Base-by-base conservation (phyloP, 2,113 vertebrate genomes). In the Geothlypis trichas region DNA sequence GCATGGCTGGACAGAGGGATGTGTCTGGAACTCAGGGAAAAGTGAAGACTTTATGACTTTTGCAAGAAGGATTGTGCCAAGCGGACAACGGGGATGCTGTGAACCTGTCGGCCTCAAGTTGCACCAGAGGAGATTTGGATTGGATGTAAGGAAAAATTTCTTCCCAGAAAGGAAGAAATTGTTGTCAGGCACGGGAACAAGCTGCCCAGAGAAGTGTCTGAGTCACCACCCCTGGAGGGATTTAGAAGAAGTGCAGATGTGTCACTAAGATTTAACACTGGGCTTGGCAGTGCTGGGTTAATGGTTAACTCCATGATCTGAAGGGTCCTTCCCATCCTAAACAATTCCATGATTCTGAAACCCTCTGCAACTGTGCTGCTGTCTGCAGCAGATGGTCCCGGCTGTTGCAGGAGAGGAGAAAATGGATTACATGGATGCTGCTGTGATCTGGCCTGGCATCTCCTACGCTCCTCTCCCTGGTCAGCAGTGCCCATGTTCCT, bases 361-460 rank as follows among this genome's bases (percentile, higher is more conserved):
- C 27, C 71, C 42, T 55, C 63, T 89, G 84, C 59, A 93, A 79
- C 6, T 78, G 62, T 37, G 81, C 49, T 92, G 75, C 3, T 4
- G 5, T 54, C 59, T 88, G 81, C 76, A 90, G 87, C 92, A 95
- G 87, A 96, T 87, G 89, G 82, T 30, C 77, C 69, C 1, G 9
- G 66, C 83, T 92, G 92, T 51, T 69, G 76, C 13, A 78, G 69
- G 59, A 84, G 79, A 96, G 62, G 93, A 79, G 78, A 88, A 95
- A 93, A 94, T 74, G 87, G 95, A 95, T 96, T 94, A 95, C 87
- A 95, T 62, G 79, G 84, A 92, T 74, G 78, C 92, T 96, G 90
- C 91, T 94, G 95, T 84, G 88, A 94, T 80, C 79, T 93, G 73
- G 89, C 54, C 82, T 41, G 83, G 59, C 55, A 71, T 65, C 78